Evolutionary conservation across 2,113 vertebrate species (phyloP).

Genomic region (Ahaetulla prasina): DNA sequence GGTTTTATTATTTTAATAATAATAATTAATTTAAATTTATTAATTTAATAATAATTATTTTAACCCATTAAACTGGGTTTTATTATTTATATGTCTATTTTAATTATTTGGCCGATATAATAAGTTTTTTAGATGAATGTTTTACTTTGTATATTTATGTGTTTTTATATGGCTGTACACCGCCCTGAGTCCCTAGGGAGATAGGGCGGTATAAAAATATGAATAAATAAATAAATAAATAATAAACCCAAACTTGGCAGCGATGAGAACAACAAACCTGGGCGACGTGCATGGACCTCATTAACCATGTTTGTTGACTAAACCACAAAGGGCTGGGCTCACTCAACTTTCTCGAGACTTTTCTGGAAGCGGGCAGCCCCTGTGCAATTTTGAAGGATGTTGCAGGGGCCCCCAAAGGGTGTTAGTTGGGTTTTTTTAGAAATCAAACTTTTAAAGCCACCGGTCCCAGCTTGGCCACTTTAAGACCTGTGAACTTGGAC

Average conservation of each 20-base stretch:
- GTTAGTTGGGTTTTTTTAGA: neutral
- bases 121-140: too few relatives aligned
- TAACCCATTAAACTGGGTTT: too few relatives aligned
- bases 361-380: neutral
- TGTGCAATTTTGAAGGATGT: neutral
- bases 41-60: too few relatives aligned
- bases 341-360: neutral
- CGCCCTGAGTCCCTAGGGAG: too few relatives aligned
- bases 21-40: too few relatives aligned
- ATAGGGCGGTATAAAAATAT: too few relatives aligned
- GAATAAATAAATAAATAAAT: too few relatives aligned
- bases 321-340: neutral
- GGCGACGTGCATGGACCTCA: neutral
- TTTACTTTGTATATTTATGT: too few relatives aligned
- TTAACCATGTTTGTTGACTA: neutral
- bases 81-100: too few relatives aligned
- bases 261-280: neutral
- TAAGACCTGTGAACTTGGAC: neutral
- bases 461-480: neutral
- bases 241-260: slow-evolving; percentile 2
- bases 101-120: too few relatives aligned
- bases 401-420: neutral
- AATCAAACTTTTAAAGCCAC: neutral
- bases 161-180: too few relatives aligned
- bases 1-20: too few relatives aligned